Evolutionary conservation across 2,888 invertebrate species (phyloP), one percentile per base, ranked within the genome.

Genomic region (Habroteleia sp.): DNA sequence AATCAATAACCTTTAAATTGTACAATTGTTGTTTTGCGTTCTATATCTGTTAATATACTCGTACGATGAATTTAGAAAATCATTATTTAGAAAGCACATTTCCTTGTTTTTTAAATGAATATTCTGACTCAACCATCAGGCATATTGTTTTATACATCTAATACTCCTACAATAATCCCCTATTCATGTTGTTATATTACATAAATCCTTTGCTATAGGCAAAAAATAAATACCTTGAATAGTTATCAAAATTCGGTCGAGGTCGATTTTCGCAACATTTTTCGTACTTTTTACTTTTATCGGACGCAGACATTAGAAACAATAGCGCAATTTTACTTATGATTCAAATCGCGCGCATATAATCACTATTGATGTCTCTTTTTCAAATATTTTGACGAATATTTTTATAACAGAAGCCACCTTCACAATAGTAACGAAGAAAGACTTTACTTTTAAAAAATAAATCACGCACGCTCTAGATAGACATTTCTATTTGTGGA

Each of bases 221-320:
- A 7, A 54, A 42, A 54, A 66, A 66, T 41, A 50, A 63, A 42
- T 41, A 50, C 37, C 46, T 44, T 66, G 37, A 54, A 66, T 54
- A 54, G 54, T 46, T 39, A 29, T 20, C 8, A 14, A 33, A 66
- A 63, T 66, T 66, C 46, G 46, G 37, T 41, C 62, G 14, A 11
- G 16, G 31, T 39, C 63, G 63, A 29, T n/a, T n/a, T n/a, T n/a
- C n/a, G n/a, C 37, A 20, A 33, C 63, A 35, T 44, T 66, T 42
- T 66, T 54, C 65, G 44, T 54, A 54, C 46, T n/a, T n/a, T 66
- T 54, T 54, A 33, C 31, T 31, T 5, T 8, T 8, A 14, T 8
- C 42, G 37, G 16, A 31, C 29, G n/a, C 33, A 44, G 37, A 44
- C 37, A 37, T 23, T 4, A 33, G 54, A 46, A 44, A 54, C 65